Evolutionary conservation across 2,113 vertebrate species (phyloP).

Genomic region (Pseudorasbora parva): DNA sequence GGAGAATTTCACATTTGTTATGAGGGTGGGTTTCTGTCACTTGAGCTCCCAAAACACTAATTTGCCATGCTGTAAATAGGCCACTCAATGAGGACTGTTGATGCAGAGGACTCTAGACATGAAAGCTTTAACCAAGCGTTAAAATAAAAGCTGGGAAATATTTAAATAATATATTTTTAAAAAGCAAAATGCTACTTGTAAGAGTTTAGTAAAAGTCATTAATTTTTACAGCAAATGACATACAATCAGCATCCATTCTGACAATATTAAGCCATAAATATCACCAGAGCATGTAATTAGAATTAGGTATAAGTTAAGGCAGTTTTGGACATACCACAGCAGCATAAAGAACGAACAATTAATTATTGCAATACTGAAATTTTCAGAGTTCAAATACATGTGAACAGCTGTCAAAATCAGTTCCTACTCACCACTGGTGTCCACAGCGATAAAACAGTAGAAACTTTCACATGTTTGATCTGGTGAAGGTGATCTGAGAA

Average conservation of each 20-base stretch:
- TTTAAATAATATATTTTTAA: background rate
- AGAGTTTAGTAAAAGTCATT: background rate
- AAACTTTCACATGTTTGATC: background rate
- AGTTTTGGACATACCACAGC: background rate
- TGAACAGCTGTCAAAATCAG: background rate
- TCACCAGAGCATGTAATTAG: background rate
- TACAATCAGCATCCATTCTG: background rate
- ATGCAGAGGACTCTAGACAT: background rate
- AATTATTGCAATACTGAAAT: background rate
- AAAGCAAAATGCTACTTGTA: background rate
- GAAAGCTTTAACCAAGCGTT: background rate
- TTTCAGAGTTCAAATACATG: background rate
- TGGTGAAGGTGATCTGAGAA: background rate
- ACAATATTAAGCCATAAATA: background rate
- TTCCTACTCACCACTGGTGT: slow-evolving; percentile 18
- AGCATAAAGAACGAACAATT: background rate
- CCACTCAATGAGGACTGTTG: background rate
- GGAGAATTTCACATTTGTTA: background rate
- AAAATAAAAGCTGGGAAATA: background rate
- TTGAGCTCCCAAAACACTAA: too few relatives aligned
- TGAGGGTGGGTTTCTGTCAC: background rate
- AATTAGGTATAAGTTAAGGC: background rate
- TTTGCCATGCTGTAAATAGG: background rate
- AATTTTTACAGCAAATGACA: background rate
- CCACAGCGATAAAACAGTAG: background rate